Conservation (phyloP, 1,140 invertebrate species). For the Sminthurides bifidus region DNA sequence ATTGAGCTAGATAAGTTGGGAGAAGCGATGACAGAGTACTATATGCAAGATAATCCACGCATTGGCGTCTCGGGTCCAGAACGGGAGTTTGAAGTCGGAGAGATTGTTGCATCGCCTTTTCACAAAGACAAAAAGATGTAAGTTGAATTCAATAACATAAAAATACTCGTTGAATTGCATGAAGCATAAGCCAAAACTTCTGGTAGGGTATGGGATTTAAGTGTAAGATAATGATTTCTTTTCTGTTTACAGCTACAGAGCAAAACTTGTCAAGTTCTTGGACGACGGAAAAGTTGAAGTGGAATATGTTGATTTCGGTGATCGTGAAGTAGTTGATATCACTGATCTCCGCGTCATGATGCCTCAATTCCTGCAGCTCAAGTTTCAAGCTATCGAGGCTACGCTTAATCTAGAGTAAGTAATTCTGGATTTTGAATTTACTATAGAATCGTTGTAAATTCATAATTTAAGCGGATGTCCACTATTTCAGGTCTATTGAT, state of each 20-base stretch:
- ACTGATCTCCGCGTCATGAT: conserved; percentile 12
- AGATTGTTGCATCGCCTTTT: conserved; percentile 23
- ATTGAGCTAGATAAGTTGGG: conserved; percentile 26
- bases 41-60: conserved; percentile 1
- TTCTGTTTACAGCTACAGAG: conserved; percentile 18
- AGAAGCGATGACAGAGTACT: conserved; percentile 26
- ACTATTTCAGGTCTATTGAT: conserved; percentile 10
- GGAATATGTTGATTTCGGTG: conserved; percentile 27
- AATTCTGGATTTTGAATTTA: neutral
- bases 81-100: conserved; percentile 15
- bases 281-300: conserved; percentile 16
- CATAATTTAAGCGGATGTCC: neutral
- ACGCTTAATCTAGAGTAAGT: conserved; percentile 26
- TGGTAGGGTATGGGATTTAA: neutral
- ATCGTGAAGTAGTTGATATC: neutral
- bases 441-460: neutral
- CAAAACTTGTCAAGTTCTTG: conserved; percentile 13
- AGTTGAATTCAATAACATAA: too few species aligned
- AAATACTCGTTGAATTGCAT: too few species aligned
- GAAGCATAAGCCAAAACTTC: neutral
- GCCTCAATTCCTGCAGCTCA: conserved; percentile 17
- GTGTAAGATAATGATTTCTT: neutral
- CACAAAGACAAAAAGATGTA: conserved; percentile 27
- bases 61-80: neutral
- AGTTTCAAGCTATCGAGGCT: conserved; percentile 28